These are phyloP conservation scores for Zygogramma bicolorata DNA, from an alignment of 2,888 invertebrate genomes.

Conservation along the genomic window DNA sequence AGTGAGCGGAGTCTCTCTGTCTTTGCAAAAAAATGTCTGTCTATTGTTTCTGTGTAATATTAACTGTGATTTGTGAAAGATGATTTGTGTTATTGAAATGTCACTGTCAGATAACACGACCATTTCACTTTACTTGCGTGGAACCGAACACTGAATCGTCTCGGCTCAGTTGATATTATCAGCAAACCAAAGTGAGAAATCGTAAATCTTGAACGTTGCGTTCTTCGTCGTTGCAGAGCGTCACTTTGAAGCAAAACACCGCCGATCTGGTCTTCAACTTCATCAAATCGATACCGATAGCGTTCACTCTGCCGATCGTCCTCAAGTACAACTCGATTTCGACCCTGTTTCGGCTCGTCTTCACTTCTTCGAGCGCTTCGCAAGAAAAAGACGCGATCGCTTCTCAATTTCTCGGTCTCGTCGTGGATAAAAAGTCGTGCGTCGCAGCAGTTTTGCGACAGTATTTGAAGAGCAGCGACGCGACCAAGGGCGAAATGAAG, in stretches of 20 bases:
- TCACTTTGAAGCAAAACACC: conserved; percentile 50
- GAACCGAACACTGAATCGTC: too few species aligned
- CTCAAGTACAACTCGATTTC: conserved; percentile 56
- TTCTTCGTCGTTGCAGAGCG: conserved; percentile 51
- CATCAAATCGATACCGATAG: conserved; percentile 55
- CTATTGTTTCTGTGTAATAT: too few species aligned
- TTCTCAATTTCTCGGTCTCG: conserved; percentile 42
- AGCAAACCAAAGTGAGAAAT: background rate
- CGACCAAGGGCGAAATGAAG: conserved; percentile 29
- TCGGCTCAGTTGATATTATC: too few species aligned
- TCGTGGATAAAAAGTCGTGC: conserved; percentile 49
- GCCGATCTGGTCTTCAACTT: conserved; percentile 55
- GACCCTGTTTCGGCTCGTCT: conserved; percentile 59
- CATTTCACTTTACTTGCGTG: too few species aligned
- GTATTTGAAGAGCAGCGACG: conserved; percentile 44
- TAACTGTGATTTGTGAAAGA: too few species aligned
- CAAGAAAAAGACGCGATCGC: conserved; percentile 49
- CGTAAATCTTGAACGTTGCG: background rate
- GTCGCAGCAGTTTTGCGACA: conserved; percentile 48
- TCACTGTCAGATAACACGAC: too few species aligned
- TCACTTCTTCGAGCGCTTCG: conserved; percentile 44
- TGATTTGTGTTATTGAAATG: too few species aligned
- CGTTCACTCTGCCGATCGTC: conserved; percentile 51
- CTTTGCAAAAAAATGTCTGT: too few species aligned
- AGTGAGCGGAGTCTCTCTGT: too few species aligned